Evolutionary conservation across 2,113 vertebrate species (phyloP).

Genomic region (Progne subis): DNA sequence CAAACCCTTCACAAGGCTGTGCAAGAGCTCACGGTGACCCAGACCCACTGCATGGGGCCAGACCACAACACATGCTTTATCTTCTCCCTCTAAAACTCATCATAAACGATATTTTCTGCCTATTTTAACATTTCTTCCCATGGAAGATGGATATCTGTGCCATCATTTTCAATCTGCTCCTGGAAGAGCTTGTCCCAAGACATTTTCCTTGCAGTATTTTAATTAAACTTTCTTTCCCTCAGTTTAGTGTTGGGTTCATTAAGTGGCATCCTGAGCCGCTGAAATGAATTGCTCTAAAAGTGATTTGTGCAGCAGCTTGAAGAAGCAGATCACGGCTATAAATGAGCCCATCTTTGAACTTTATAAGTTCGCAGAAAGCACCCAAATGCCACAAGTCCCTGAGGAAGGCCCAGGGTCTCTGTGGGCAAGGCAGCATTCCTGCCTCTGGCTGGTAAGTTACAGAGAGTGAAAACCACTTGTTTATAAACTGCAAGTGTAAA

Average conservation of each 20-base stretch:
- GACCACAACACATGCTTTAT: neutral
- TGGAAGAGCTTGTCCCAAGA: conserved; percentile 1
- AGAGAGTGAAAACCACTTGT: neutral
- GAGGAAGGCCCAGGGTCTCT: too few species aligned
- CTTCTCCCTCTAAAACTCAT: neutral
- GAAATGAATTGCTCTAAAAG: conserved; percentile 22
- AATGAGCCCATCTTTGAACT: neutral
- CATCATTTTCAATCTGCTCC: neutral
- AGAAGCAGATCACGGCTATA: neutral
- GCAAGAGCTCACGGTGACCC: rapidly evolving
- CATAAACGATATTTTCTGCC: neutral
- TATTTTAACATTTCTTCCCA: neutral
- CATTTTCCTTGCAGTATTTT: conserved; percentile 13
- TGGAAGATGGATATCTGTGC: neutral
- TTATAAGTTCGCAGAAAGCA: neutral
- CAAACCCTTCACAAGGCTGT: neutral
- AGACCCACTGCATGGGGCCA: neutral
- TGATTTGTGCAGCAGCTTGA: neutral
- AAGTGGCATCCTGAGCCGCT: neutral
- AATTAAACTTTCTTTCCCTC: conserved; percentile 41
- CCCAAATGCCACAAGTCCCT: neutral
- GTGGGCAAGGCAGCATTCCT: neutral
- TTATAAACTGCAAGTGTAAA: neutral
- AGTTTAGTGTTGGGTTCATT: neutral
- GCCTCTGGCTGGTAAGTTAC: neutral